phyloP scores from a whole-genome alignment of 2,113 vertebrate genomes.

The Halcyon malimbica region DNA sequence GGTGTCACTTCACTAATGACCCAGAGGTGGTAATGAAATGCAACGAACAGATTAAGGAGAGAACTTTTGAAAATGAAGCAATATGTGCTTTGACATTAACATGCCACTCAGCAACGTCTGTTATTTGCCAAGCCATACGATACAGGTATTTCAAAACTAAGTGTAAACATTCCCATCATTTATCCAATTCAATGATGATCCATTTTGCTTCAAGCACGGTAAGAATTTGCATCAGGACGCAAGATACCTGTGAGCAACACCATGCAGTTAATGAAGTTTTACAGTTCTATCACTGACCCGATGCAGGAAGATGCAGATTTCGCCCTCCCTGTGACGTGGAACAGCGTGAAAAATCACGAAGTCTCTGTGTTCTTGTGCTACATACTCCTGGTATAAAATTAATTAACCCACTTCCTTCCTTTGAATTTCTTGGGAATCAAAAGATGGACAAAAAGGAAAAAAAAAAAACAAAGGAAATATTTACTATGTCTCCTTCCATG shows the following conservation, averaged over 20 bases:
- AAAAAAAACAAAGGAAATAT: neutral
- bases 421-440: neutral
- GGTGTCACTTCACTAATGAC: constrained; percentile 47
- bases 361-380: neutral
- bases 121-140: neutral
- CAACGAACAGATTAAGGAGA: neutral
- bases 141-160: neutral
- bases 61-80: neutral
- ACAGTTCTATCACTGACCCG: neutral
- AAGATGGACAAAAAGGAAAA: neutral
- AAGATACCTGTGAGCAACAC: neutral
- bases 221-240: neutral
- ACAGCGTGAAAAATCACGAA: fast-evolving
- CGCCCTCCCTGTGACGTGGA: neutral
- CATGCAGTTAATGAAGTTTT: neutral
- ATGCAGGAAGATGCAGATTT: neutral
- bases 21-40: neutral
- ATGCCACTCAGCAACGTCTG: neutral
- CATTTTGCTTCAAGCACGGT: neutral
- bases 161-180: neutral
- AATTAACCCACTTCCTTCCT: neutral
- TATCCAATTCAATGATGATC: neutral
- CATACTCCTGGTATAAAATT: too few relatives aligned
- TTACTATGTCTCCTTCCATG: neutral
- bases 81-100: neutral